Percentiles rank a stretch among this genome's conserved stretches.
Conservation (phyloP, 2,797 vertebrate species). For the Siniperca scherzeri region DNA sequence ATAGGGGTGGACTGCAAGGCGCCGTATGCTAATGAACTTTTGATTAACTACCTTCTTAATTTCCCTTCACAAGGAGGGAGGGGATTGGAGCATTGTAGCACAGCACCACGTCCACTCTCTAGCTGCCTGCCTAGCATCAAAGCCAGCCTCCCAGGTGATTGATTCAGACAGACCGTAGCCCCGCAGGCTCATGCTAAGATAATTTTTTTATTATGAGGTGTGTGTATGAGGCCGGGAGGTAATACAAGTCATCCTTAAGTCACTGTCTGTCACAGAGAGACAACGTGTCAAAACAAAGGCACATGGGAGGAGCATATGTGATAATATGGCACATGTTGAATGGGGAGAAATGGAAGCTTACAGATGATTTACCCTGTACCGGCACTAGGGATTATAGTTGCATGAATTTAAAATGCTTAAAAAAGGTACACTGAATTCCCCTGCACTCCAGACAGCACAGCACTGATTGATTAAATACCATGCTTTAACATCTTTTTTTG, state of each 20-base stretch:
- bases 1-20: slow-evolving; percentile 61
- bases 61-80: slow-evolving; percentile 74
- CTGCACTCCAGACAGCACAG: slow-evolving; percentile 14
- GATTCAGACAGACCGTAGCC: slow-evolving; percentile 69
- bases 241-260: slow-evolving; percentile 58
- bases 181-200: slow-evolving; percentile 74
- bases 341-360: slow-evolving; percentile 19
- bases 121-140: slow-evolving; percentile 54
- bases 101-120: slow-evolving; percentile 45
- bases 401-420: slow-evolving; percentile 59
- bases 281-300: slow-evolving; percentile 57
- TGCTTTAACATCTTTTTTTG: slow-evolving; percentile 62
- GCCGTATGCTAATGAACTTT: slow-evolving; percentile 84
- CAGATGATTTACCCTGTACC: slow-evolving; percentile 40
- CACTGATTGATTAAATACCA: slow-evolving; percentile 65
- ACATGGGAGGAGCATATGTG: slow-evolving; percentile 44
- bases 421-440: slow-evolving; percentile 45
- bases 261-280: slow-evolving; percentile 54
- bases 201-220: slow-evolving; percentile 76
- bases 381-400: slow-evolving; percentile 26
- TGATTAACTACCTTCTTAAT: slow-evolving; percentile 87
- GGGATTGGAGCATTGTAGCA: slow-evolving; percentile 55
- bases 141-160: slow-evolving; percentile 68
- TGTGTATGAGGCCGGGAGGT: slow-evolving; percentile 40
- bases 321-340: slow-evolving; percentile 62